A percentile compares a stretch with the other conserved stretches of the same genome.
Conservation (phyloP, 2,113 vertebrate genomes). For the Macquaria australasica region DNA sequence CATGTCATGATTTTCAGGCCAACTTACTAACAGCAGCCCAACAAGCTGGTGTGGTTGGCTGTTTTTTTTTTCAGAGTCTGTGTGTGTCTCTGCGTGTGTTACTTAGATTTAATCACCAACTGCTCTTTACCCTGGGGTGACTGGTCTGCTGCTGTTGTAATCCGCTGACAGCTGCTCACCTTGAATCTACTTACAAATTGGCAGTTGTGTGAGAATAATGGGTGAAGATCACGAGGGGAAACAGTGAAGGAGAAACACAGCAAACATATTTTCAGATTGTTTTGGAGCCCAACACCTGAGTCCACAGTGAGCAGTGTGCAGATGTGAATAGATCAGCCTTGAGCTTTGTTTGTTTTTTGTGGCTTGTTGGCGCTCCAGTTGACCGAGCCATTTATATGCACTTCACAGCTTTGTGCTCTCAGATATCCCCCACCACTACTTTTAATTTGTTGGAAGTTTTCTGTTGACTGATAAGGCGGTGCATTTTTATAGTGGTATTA, state of each 20-base stretch:
- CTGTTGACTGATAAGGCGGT: slow-evolving; percentile 16
- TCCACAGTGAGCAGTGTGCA: neutral
- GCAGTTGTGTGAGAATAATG: slow-evolving; percentile 59
- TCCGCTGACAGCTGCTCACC: slow-evolving; percentile 63
- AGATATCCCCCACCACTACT: neutral
- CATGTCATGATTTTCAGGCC: neutral
- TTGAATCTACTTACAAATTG: slow-evolving; percentile 47
- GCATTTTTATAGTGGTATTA: slow-evolving; percentile 28
- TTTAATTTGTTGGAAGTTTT: slow-evolving; percentile 35
- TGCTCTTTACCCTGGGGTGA: slow-evolving; percentile 45
- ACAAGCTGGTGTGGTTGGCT: slow-evolving; percentile 14
- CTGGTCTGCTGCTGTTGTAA: slow-evolving; percentile 31
- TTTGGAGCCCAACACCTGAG: slow-evolving; percentile 44
- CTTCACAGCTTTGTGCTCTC: slow-evolving; percentile 9
- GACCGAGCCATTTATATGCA: slow-evolving; percentile 35
- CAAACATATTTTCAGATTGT: slow-evolving; percentile 39
- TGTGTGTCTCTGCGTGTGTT: neutral
- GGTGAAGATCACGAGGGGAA: slow-evolving; percentile 43
- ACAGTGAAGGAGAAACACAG: neutral
- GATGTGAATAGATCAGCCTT: slow-evolving; percentile 24
- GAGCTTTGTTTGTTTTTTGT: slow-evolving; percentile 48
- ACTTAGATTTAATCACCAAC: slow-evolving; percentile 56
- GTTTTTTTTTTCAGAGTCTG: neutral
- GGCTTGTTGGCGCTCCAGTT: slow-evolving; percentile 11
- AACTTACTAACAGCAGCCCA: neutral